Evolutionary conservation across 37 sponge, comb jelly and placozoan genomes (phyloP).

Genomic region (Aphrocallistes beatrix): DNA sequence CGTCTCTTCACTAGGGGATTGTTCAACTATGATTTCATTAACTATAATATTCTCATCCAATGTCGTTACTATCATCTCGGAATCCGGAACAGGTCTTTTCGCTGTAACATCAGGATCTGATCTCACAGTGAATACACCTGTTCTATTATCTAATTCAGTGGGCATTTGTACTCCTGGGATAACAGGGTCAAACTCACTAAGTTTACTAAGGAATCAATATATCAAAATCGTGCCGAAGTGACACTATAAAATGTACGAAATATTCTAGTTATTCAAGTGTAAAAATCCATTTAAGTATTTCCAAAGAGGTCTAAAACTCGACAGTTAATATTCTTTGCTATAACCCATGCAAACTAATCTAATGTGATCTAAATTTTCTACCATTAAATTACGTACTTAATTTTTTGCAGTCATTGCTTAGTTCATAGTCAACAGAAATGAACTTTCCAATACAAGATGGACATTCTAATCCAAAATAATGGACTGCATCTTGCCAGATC

Average conservation of each 20-base stretch:
- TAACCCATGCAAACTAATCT: background rate
- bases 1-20: background rate
- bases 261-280: background rate
- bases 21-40: background rate
- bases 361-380: background rate
- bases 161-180: too few relatives aligned
- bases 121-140: background rate
- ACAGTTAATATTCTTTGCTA: background rate
- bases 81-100: background rate
- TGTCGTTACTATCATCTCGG: background rate
- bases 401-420: background rate
- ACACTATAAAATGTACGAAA: background rate
- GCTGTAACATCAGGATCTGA: background rate
- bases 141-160: too few relatives aligned
- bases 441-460: background rate
- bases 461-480: background rate
- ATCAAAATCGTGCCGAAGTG: background rate
- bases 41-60: background rate
- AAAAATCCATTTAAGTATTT: background rate
- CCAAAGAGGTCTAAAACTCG: background rate
- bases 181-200: background rate
- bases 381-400: background rate
- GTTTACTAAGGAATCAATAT: background rate
- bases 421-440: background rate
- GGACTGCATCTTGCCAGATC: background rate